These are phyloP conservation scores for Andrena bicolor DNA, from an alignment of 2,888 invertebrate genomes.

Conservation along the genomic window DNA sequence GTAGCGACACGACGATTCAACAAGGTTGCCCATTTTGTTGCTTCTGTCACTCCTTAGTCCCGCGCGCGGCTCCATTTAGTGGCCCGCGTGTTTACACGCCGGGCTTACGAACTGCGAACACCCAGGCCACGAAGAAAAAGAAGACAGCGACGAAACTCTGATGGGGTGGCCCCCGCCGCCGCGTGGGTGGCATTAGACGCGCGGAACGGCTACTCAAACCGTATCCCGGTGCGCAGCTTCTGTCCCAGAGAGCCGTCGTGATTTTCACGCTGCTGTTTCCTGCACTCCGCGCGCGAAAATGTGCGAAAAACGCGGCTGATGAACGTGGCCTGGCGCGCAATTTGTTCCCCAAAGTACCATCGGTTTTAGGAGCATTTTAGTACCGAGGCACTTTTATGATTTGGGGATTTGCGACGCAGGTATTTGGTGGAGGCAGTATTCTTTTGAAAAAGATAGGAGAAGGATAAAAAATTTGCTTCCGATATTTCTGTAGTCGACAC, in stretches of 20 bases:
- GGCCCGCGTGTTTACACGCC: conserved; percentile 60
- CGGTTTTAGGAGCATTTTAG: no score
- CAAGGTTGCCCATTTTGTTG: conserved; percentile 35
- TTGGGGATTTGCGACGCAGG: no score
- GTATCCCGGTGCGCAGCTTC: background rate
- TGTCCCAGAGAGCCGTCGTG: background rate
- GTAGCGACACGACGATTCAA: conserved; percentile 67
- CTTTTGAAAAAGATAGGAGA: no score
- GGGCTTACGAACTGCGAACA: conserved; percentile 56
- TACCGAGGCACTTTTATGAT: no score
- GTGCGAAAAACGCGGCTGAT: background rate
- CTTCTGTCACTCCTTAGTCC: conserved; percentile 41
- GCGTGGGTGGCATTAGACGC: conserved; percentile 41
- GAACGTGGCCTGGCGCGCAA: background rate
- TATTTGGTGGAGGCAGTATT: no score
- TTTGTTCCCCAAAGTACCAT: background rate
- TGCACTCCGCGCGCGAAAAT: background rate
- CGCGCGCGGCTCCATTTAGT: conserved; percentile 38
- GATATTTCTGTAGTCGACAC: no score
- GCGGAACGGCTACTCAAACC: background rate
- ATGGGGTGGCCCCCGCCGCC: conserved; percentile 28
- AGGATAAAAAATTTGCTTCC: no score
- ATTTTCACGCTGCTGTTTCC: background rate
- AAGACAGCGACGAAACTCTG: conserved; percentile 45
- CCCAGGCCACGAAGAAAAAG: conserved; percentile 29